These are phyloP conservation scores for Stichodactyla helianthus DNA, from an alignment of 64 coral and sea anemone species.

Conservation along the genomic window DNA sequence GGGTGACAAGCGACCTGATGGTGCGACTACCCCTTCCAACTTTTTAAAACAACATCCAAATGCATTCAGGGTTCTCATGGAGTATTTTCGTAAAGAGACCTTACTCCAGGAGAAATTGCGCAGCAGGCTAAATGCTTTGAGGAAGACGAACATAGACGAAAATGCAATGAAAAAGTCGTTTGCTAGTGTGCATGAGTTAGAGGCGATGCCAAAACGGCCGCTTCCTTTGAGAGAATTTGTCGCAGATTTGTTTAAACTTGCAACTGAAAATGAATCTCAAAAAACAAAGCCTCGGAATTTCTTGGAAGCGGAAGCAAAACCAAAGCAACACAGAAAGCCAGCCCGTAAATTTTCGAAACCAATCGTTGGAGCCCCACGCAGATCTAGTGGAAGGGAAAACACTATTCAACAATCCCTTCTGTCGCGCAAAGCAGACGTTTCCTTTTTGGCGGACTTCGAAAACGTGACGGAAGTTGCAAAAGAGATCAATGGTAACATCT, in stretches of 20 bases:
- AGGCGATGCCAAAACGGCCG: background rate
- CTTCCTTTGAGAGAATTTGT: slow-evolving; percentile 3
- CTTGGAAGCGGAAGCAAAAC: background rate
- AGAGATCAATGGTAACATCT: slow-evolving; percentile 7
- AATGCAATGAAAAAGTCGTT: slow-evolving; percentile 2
- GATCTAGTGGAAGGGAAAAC: background rate
- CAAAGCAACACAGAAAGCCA: background rate
- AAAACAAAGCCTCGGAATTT: background rate
- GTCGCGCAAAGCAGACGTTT: slow-evolving; percentile 5
- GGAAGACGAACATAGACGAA: background rate
- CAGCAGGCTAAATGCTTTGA: background rate
- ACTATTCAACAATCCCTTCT: background rate
- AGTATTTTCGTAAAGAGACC: slow-evolving; percentile 69
- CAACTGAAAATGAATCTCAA: background rate
- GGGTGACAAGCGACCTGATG: background rate
- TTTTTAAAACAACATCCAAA: background rate
- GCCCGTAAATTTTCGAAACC: background rate
- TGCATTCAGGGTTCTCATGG: slow-evolving; percentile 61
- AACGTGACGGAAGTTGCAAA: slow-evolving; percentile 10
- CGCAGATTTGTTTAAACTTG: background rate
- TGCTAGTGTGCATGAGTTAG: slow-evolving; percentile 5
- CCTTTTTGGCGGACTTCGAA: background rate
- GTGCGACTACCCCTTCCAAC: background rate
- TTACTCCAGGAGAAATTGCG: slow-evolving; percentile 33
- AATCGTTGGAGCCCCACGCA: background rate